Percentiles rank a stretch among this genome's conserved stretches.
phyloP scores from a whole-genome alignment of 2,797 vertebrate genomes.

The Sebastes umbrosus region DNA sequence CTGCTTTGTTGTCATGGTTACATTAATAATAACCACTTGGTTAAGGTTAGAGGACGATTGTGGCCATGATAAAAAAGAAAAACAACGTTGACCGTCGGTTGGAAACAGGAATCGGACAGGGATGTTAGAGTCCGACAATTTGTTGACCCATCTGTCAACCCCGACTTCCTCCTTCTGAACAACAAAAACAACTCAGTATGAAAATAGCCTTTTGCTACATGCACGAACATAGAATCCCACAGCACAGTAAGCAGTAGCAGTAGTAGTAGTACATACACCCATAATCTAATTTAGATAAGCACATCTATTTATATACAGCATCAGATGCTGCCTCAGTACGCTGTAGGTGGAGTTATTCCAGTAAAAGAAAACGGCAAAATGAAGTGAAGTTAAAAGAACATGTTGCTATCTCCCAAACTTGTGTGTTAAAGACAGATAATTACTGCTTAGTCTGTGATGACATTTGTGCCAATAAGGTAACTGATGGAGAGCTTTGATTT shows the following conservation, averaged over 20 bases:
- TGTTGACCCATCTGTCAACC: no score
- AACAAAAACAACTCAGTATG: not conserved
- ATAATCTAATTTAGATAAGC: not conserved
- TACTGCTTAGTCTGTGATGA: not conserved
- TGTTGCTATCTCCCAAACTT: not conserved
- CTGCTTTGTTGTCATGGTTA: not conserved
- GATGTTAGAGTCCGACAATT: no score
- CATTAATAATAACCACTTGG: not conserved
- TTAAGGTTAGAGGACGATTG: not conserved
- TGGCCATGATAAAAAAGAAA: not conserved
- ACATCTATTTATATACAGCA: not conserved
- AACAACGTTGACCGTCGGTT: not conserved
- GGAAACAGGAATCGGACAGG: no score
- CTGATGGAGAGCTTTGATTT: constrained; percentile 12
- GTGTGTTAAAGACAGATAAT: not conserved
- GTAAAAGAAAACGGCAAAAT: not conserved
- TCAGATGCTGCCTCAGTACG: not conserved
- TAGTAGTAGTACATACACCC: not conserved
- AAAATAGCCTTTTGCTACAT: not conserved
- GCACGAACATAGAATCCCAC: not conserved
- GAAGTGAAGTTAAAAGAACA: not conserved
- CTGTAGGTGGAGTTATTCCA: not conserved
- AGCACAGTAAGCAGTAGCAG: not conserved
- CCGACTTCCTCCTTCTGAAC: not conserved
- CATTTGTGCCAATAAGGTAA: constrained; percentile 6